A percentile compares a stretch with the other conserved stretches of the same genome.
phyloP scores from a whole-genome alignment of 37 sponge, comb jelly and placozoan species.

The Beroe forskalii region DNA sequence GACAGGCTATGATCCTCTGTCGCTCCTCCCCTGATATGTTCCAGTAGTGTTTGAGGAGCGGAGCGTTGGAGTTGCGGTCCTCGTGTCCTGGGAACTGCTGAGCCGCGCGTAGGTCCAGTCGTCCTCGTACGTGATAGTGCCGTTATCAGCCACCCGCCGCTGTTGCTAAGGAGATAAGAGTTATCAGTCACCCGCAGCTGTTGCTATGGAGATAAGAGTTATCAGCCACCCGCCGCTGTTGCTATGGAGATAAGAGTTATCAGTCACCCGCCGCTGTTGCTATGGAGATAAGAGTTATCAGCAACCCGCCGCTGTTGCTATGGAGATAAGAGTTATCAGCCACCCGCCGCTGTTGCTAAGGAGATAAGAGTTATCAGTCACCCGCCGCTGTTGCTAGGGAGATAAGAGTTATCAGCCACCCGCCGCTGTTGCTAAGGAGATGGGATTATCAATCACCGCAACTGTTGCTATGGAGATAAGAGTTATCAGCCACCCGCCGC shows the following conservation, averaged over 20 bases:
- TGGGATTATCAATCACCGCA: no score
- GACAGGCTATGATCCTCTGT: slow-evolving; percentile 23
- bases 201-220: not conserved
- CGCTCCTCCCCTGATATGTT: slow-evolving; percentile 39
- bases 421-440: not conserved
- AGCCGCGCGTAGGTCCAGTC: slow-evolving; percentile 19
- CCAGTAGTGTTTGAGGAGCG: slow-evolving; percentile 35
- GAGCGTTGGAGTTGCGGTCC: not conserved
- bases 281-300: no score
- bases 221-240: no score
- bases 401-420: not conserved
- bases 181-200: no score
- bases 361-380: no score
- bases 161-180: not conserved
- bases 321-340: no score
- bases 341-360: no score
- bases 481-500: no score
- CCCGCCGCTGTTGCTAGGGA: not conserved
- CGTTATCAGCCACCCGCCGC: not conserved
- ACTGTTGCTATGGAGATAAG: not conserved
- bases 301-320: no score
- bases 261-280: no score
- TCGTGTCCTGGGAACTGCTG: not conserved
- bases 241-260: no score
- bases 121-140: slow-evolving; percentile 28